phyloP scores from a whole-genome alignment of 1,140 invertebrate species.

The Brachionus calyciflorus region DNA sequence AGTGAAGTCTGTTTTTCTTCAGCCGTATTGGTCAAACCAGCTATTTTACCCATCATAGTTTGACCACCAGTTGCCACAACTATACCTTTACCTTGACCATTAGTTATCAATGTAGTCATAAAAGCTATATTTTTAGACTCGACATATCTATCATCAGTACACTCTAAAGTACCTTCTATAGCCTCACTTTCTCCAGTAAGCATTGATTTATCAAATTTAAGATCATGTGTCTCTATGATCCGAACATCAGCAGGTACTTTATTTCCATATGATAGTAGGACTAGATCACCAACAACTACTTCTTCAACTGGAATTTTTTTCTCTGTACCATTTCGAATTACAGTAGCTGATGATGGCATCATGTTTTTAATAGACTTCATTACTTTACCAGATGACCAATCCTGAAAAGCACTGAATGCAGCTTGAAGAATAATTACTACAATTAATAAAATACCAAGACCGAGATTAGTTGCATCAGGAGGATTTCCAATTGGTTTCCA shows the following conservation, averaged over 20 bases:
- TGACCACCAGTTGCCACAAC: constrained; percentile 34
- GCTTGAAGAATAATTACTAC: neutral
- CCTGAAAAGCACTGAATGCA: neutral
- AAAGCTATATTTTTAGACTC: constrained; percentile 21
- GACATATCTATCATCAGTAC: constrained; percentile 4
- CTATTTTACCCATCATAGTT: constrained; percentile 34
- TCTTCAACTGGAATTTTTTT: constrained; percentile 75
- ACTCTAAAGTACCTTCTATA: constrained; percentile 1
- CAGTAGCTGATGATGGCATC: constrained; percentile 72
- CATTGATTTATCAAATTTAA: constrained; percentile 33
- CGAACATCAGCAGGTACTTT: constrained; percentile 89
- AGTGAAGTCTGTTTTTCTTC: constrained; percentile 10
- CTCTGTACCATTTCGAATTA: constrained; percentile 54
- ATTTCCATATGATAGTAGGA: constrained; percentile 88
- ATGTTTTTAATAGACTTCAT: neutral
- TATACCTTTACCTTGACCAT: constrained; percentile 35
- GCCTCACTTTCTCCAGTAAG: neutral
- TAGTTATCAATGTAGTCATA: constrained; percentile 7
- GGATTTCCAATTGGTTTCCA: neutral
- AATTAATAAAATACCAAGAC: neutral
- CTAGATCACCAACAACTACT: constrained; percentile 94
- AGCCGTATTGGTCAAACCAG: neutral
- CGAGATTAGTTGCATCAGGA: neutral
- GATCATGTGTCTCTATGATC: constrained; percentile 73
- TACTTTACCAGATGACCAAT: neutral